Conservation (phyloP, 2,888 invertebrate genomes). For the Entomobrya proxima region DNA sequence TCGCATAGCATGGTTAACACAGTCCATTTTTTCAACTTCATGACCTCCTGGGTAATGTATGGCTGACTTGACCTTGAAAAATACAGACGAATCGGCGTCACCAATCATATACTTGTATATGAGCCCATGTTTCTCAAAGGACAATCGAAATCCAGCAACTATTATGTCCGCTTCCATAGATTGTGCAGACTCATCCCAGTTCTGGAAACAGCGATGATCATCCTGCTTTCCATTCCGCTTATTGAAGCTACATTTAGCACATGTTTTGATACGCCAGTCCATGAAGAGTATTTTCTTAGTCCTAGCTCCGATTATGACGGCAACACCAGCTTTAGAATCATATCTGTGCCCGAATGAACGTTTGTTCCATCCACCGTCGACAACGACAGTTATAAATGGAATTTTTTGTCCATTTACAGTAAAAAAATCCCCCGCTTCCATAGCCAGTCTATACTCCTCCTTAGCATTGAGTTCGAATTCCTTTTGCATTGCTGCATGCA, state of each 20-base stretch:
- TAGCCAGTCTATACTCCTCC: slow-evolving; percentile 41
- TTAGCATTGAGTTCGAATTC: slow-evolving; percentile 37
- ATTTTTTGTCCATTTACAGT: neutral
- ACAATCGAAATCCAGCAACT: slow-evolving; percentile 50
- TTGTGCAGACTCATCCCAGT: neutral
- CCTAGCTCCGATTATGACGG: slow-evolving; percentile 20
- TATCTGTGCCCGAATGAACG: slow-evolving; percentile 30
- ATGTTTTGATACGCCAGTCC: neutral
- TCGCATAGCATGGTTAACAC: slow-evolving; percentile 62
- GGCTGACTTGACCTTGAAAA: slow-evolving; percentile 13
- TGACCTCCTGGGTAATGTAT: slow-evolving; percentile 38
- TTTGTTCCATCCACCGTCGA: slow-evolving; percentile 50
- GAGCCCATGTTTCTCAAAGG: slow-evolving; percentile 51
- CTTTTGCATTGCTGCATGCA: slow-evolving; percentile 78
- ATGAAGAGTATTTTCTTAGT: slow-evolving; percentile 38
- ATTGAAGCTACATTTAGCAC: neutral
- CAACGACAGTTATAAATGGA: slow-evolving; percentile 43
- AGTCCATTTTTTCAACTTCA: slow-evolving; percentile 54
- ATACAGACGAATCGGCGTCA: slow-evolving; percentile 64
- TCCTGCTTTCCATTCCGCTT: slow-evolving; percentile 6
- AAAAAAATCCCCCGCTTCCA: slow-evolving; percentile 26
- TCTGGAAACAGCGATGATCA: neutral
- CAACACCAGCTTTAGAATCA: slow-evolving; percentile 26
- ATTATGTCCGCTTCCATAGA: slow-evolving; percentile 38
- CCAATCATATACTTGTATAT: slow-evolving; percentile 60